These are phyloP conservation scores for Tineola bisselliella DNA, from an alignment of 2,888 invertebrate genomes.

Conservation along the genomic window DNA sequence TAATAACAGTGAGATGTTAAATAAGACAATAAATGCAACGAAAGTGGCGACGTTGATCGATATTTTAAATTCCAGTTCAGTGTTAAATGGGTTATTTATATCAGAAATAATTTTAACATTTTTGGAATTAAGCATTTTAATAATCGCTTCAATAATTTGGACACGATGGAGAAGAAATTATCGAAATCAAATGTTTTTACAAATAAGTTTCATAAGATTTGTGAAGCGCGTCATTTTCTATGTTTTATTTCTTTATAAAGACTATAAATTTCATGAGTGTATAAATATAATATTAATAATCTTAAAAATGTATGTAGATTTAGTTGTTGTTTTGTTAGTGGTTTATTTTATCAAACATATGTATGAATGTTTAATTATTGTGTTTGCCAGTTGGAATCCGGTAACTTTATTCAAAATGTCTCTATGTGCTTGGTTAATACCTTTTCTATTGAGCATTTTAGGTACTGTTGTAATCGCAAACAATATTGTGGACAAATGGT, in stretches of 20 bases:
- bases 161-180: conserved; percentile 48
- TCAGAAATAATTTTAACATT: conserved; percentile 50
- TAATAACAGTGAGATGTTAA: neutral
- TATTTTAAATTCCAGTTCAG: conserved; percentile 16
- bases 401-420: conserved; percentile 37
- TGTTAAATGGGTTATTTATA: conserved; percentile 39
- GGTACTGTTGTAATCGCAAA: conserved; percentile 27
- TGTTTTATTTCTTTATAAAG: conserved; percentile 30
- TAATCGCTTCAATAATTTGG: conserved; percentile 42
- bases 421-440: conserved; percentile 43
- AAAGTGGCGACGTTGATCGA: neutral
- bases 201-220: conserved; percentile 45
- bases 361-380: conserved; percentile 50
- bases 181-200: conserved; percentile 57
- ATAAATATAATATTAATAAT: conserved; percentile 24
- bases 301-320: conserved; percentile 44
- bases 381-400: conserved; percentile 44
- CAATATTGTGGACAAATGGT: conserved; percentile 26
- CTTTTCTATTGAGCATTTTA: conserved; percentile 32
- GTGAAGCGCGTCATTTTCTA: conserved; percentile 40
- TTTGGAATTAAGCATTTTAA: conserved; percentile 40
- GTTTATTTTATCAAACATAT: conserved; percentile 55
- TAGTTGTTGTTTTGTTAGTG: conserved; percentile 46
- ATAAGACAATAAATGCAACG: neutral
- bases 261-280: conserved; percentile 19